Conservation (phyloP, 2,888 invertebrate species). For the Phengaris alcon region DNA sequence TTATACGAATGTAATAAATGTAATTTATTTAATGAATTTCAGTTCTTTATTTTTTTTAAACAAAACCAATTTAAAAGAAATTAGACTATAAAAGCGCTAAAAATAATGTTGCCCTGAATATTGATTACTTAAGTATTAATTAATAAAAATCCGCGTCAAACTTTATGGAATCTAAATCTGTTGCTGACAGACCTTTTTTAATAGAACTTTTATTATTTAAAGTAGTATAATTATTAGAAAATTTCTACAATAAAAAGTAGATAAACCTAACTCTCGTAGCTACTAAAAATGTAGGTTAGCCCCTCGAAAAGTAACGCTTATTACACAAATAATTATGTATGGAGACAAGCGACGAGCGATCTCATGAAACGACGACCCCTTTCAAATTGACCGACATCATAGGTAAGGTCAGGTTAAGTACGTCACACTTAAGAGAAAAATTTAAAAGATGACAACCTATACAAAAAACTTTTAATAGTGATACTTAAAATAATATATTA, state of each 20-base stretch:
- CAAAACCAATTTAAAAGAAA: not conserved
- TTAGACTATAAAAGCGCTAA: not conserved
- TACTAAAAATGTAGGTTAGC: not conserved
- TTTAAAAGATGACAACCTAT: not conserved
- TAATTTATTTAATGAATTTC: not conserved
- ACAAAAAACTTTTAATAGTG: not conserved
- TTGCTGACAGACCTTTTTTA: not conserved
- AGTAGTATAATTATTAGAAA: too few species aligned
- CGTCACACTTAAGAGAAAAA: not conserved
- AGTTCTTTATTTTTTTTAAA: not conserved
- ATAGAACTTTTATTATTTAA: too few species aligned
- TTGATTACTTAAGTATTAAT: not conserved
- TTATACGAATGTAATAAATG: too few species aligned
- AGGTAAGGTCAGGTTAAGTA: conserved; percentile 26
- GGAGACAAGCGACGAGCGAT: conserved; percentile 18
- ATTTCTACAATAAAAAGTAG: too few species aligned
- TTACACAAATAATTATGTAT: conserved; percentile 13
- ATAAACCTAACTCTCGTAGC: too few species aligned
- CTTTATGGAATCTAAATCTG: not conserved
- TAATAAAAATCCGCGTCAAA: not conserved
- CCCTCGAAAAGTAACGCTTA: not conserved
- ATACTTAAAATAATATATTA: too few species aligned
- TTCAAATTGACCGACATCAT: conserved; percentile 26
- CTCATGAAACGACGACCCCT: conserved; percentile 17
- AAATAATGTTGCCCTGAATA: not conserved